phyloP scores from a whole-genome alignment of 2,888 invertebrate species.

The Agonopterix arenella region DNA sequence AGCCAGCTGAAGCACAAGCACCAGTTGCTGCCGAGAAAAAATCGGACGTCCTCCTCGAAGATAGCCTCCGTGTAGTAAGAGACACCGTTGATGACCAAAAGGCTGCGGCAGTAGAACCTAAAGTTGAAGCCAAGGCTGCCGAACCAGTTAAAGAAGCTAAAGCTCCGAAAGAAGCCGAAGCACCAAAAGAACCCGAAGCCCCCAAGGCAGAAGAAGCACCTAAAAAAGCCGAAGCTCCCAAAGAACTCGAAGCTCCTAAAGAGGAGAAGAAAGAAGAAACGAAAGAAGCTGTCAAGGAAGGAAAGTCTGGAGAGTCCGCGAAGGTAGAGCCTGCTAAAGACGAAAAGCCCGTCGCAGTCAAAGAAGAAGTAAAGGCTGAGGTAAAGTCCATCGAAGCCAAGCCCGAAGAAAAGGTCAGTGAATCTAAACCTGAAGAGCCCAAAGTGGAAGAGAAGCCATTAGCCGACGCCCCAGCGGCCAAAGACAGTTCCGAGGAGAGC shows the following conservation, averaged over 20 bases:
- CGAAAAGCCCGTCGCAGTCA: slow-evolving; percentile 7
- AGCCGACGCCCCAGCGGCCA: slow-evolving; percentile 31
- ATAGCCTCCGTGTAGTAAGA: slow-evolving; percentile 49
- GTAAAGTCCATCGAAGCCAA: slow-evolving; percentile 7
- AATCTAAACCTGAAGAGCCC: slow-evolving; percentile 18
- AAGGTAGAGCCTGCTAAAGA: slow-evolving; percentile 12
- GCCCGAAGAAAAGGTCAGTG: slow-evolving; percentile 14
- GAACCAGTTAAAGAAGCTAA: slow-evolving; percentile 16
- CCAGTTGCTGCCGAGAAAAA: slow-evolving; percentile 14
- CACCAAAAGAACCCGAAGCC: slow-evolving; percentile 11
- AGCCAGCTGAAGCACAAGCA: slow-evolving; percentile 6
- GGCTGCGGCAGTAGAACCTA: slow-evolving; percentile 18
- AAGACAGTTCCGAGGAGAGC: slow-evolving; percentile 42
- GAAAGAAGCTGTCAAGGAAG: slow-evolving; percentile 9
- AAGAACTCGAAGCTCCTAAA: slow-evolving; percentile 19
- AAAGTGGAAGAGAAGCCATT: slow-evolving; percentile 20
- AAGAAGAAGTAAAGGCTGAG: slow-evolving; percentile 13
- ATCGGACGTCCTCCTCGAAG: slow-evolving; percentile 22
- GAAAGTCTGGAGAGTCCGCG: slow-evolving; percentile 6
- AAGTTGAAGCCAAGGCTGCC: slow-evolving; percentile 6
- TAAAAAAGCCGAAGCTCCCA: slow-evolving; percentile 16
- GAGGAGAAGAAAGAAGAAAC: slow-evolving; percentile 16
- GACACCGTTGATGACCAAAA: slow-evolving; percentile 53
- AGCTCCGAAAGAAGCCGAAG: slow-evolving; percentile 13
- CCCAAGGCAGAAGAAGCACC: slow-evolving; percentile 13